These are phyloP conservation scores for Limonius californicus DNA, from an alignment of 1,140 invertebrate genomes.

Conservation along the genomic window DNA sequence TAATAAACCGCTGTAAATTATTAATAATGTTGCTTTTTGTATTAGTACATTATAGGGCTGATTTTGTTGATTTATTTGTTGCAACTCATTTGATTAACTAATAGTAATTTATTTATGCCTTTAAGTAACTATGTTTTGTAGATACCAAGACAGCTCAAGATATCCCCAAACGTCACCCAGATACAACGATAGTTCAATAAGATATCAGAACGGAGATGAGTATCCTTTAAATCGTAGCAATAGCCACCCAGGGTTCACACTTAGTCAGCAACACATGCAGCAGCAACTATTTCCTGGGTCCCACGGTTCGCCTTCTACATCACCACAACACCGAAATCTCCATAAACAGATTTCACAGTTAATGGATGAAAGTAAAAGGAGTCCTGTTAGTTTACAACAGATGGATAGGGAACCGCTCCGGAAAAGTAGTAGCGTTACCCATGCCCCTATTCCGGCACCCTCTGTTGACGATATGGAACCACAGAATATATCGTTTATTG, in stretches of 20 bases:
- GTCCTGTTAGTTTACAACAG: slow-evolving; percentile 20
- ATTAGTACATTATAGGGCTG: too few relatives aligned
- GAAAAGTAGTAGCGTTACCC: slow-evolving; percentile 49
- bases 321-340: slow-evolving; percentile 44
- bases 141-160: background rate
- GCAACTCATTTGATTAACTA: too few relatives aligned
- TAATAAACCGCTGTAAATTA: too few relatives aligned
- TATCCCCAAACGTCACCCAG: slow-evolving; percentile 29
- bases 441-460: slow-evolving; percentile 60
- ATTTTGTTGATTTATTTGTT: too few relatives aligned
- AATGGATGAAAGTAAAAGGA: slow-evolving; percentile 33
- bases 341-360: slow-evolving; percentile 47
- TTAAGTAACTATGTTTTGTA: too few relatives aligned
- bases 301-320: slow-evolving; percentile 46
- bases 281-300: slow-evolving; percentile 46
- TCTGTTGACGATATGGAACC: slow-evolving; percentile 81
- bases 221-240: slow-evolving; percentile 41
- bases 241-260: slow-evolving; percentile 37
- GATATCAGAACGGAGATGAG: slow-evolving; percentile 41
- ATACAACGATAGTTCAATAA: slow-evolving; percentile 34
- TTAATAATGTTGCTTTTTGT: too few relatives aligned
- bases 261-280: slow-evolving; percentile 42
- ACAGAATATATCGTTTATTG: slow-evolving; percentile 89
- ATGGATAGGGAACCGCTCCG: slow-evolving; percentile 37
- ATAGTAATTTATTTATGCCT: too few relatives aligned